Evolutionary conservation across 2,113 vertebrate genomes (phyloP).

Genomic region (Lasiurus borealis): DNA sequence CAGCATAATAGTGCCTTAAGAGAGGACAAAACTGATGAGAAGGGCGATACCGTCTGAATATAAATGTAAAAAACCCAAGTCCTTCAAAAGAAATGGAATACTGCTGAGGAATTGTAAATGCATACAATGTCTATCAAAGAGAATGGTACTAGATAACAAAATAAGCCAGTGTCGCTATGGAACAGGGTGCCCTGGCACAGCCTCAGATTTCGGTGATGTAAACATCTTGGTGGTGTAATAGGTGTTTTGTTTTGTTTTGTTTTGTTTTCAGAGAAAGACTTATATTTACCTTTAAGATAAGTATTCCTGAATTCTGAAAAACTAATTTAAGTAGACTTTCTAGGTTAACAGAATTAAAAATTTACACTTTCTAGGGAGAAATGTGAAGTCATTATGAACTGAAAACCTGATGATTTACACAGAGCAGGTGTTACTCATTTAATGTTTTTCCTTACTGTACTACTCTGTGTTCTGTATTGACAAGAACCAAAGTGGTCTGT

Average conservation of each 20-base stretch:
- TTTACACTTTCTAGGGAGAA: neutral
- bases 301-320: neutral
- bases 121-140: neutral
- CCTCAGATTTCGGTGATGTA: neutral
- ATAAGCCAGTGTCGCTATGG: neutral
- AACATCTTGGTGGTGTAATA: neutral
- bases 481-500: rapidly evolving
- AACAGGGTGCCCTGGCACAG: neutral
- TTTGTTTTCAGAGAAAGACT: neutral
- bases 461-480: rapidly evolving
- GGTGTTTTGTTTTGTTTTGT: too few relatives aligned
- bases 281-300: neutral
- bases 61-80: neutral
- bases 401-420: neutral
- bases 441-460: neutral
- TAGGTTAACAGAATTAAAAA: neutral
- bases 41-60: neutral
- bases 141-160: neutral
- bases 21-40: neutral
- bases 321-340: neutral
- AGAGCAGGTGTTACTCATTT: neutral
- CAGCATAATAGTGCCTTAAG: neutral
- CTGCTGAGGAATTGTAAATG: neutral
- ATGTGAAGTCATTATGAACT: neutral
- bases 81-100: neutral